Conservation (phyloP, 2,888 invertebrate species). For the Chymomyza fuscimana region DNA sequence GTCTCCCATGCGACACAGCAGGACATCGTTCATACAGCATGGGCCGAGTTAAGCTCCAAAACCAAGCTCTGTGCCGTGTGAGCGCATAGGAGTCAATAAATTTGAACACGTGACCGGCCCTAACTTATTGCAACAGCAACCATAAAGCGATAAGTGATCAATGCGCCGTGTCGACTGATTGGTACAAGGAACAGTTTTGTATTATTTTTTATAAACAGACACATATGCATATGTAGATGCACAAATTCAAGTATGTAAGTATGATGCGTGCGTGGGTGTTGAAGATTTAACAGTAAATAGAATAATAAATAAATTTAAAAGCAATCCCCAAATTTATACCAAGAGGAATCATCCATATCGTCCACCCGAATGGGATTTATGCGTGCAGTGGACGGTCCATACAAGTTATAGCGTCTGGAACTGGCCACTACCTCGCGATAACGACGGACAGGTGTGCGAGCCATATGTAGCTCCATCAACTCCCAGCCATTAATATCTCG, state of each 20-base stretch:
- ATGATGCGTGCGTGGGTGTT: too few relatives aligned
- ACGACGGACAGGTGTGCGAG: constrained; percentile 51
- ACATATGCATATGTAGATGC: too few relatives aligned
- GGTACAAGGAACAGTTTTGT: constrained; percentile 20
- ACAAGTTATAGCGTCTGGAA: constrained; percentile 51
- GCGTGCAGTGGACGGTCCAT: constrained; percentile 40
- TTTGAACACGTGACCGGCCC: constrained; percentile 80
- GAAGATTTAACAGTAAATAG: too few relatives aligned
- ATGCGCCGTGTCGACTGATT: constrained; percentile 66
- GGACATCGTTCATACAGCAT: constrained; percentile 60
- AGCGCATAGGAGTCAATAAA: constrained; percentile 79
- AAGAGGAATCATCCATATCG: constrained; percentile 43
- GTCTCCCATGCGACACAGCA: constrained; percentile 79
- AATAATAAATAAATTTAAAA: constrained; percentile 35
- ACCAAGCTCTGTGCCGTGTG: constrained; percentile 66
- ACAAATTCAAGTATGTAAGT: too few relatives aligned
- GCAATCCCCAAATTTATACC: constrained; percentile 68
- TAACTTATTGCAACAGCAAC: constrained; percentile 33
- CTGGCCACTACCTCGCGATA: constrained; percentile 63
- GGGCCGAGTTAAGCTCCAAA: neutral
- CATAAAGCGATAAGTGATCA: constrained; percentile 63
- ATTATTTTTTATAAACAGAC: neutral
- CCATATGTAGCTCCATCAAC: constrained; percentile 67
- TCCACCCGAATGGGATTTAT: constrained; percentile 40
- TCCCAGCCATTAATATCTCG: constrained; percentile 81